These are phyloP conservation scores for Periplaneta americana DNA, from an alignment of 1,140 invertebrate species.

Conservation along the genomic window DNA sequence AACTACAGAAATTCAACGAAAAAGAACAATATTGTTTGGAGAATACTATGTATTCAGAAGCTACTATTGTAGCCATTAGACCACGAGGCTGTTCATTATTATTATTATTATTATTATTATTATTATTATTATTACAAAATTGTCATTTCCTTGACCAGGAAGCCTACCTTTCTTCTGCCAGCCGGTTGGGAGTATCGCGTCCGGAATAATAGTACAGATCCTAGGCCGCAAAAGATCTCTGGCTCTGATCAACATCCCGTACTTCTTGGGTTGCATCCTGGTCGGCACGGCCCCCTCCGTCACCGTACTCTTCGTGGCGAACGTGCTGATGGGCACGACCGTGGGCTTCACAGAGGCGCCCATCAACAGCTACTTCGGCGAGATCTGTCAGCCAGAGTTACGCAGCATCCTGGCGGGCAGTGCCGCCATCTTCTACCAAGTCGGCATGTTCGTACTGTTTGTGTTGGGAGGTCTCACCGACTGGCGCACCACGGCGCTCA, in stretches of 20 bases:
- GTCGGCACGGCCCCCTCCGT: not conserved
- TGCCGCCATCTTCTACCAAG: not conserved
- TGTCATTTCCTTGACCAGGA: too few relatives aligned
- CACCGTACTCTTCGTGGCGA: not conserved
- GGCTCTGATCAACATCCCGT: not conserved
- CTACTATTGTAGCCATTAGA: too few relatives aligned
- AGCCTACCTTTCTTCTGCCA: not conserved
- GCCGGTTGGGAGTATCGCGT: not conserved
- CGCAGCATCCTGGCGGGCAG: not conserved
- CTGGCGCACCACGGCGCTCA: not conserved
- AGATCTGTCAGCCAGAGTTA: conserved; percentile 40
- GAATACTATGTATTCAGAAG: too few relatives aligned
- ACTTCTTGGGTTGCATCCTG: not conserved
- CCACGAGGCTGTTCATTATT: too few relatives aligned
- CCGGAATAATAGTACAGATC: not conserved
- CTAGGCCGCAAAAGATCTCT: not conserved
- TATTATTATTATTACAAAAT: too few relatives aligned
- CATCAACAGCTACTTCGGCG: conserved; percentile 46
- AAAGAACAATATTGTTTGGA: too few relatives aligned
- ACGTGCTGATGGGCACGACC: conserved; percentile 25
- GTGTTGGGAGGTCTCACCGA: not conserved
- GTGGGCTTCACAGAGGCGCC: conserved; percentile 48
- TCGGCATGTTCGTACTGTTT: not conserved
- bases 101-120: too few relatives aligned
- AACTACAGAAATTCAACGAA: too few relatives aligned